Conservation (phyloP, 1,140 invertebrate genomes). For the Delia radicum region DNA sequence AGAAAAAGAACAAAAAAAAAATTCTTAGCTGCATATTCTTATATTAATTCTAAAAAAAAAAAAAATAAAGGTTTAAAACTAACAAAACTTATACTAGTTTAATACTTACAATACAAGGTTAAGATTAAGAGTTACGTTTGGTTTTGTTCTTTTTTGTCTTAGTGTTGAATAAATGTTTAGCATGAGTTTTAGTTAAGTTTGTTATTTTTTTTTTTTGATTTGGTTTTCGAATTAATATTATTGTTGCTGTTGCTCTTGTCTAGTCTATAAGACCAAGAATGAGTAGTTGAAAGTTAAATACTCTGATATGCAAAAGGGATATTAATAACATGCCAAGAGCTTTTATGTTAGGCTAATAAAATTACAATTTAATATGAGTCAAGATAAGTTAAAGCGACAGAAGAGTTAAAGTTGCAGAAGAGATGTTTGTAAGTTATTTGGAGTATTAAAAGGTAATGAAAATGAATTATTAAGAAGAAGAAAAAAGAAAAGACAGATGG, state of each 20-base stretch:
- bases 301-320: slow-evolving; percentile 21
- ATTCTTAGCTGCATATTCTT: not conserved
- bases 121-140: not conserved
- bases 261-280: not conserved
- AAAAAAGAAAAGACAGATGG: not conserved
- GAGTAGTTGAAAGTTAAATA: slow-evolving; percentile 14
- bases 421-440: not conserved
- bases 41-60: not conserved
- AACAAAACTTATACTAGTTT: not conserved
- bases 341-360: slow-evolving; percentile 24
- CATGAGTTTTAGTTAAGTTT: not conserved
- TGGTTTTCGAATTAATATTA: not conserved
- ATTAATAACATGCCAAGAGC: slow-evolving; percentile 22
- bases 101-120: slow-evolving; percentile 1
- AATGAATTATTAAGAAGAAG: not conserved
- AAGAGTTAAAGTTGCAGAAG: not conserved
- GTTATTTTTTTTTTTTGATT: not conserved
- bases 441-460: not conserved
- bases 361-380: slow-evolving; percentile 24
- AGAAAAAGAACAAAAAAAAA: not conserved
- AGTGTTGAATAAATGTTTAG: not conserved
- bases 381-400: slow-evolving; percentile 6
- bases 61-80: not conserved
- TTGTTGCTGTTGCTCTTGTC: not conserved
- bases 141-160: not conserved